A percentile compares a stretch with the other conserved stretches of the same genome.
Evolutionary conservation across 1,140 invertebrate genomes (phyloP).

Genomic region (Drosophila sp.): DNA sequence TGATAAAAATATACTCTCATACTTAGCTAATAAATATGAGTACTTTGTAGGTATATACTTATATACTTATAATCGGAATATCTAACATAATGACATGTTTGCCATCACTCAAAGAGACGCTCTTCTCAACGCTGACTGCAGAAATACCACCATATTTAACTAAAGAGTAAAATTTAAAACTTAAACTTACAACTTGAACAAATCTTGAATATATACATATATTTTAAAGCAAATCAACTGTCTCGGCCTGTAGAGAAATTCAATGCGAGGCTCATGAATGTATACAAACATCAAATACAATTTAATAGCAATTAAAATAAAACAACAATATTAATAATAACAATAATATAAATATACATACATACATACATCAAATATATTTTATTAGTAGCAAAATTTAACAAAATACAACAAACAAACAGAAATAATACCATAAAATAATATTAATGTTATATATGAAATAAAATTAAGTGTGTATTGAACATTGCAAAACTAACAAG

Average conservation of each 20-base stretch:
- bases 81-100: slow-evolving; percentile 60
- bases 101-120: slow-evolving; percentile 77
- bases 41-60: slow-evolving; percentile 39
- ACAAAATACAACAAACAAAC: slow-evolving; percentile 50
- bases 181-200: slow-evolving; percentile 45
- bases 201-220: slow-evolving; percentile 53
- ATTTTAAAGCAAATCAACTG: slow-evolving; percentile 60
- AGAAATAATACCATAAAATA: slow-evolving; percentile 53
- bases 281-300: slow-evolving; percentile 58
- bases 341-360: slow-evolving; percentile 22
- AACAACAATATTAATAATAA: too few species aligned
- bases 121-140: slow-evolving; percentile 84
- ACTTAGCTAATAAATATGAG: slow-evolving; percentile 25
- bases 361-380: slow-evolving; percentile 70
- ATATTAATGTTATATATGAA: slow-evolving; percentile 47
- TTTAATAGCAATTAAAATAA: slow-evolving; percentile 36
- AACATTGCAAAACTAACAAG: slow-evolving; percentile 57
- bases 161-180: slow-evolving; percentile 51
- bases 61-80: slow-evolving; percentile 17
- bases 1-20: slow-evolving; percentile 19
- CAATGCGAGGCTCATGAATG: slow-evolving; percentile 60
- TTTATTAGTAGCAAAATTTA: slow-evolving; percentile 80
- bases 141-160: slow-evolving; percentile 82
- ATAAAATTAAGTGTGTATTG: slow-evolving; percentile 76
- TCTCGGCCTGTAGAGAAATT: slow-evolving; percentile 41